phyloP scores from a whole-genome alignment of 2,888 invertebrate genomes.

The Thysanoteuthis rhombus region DNA sequence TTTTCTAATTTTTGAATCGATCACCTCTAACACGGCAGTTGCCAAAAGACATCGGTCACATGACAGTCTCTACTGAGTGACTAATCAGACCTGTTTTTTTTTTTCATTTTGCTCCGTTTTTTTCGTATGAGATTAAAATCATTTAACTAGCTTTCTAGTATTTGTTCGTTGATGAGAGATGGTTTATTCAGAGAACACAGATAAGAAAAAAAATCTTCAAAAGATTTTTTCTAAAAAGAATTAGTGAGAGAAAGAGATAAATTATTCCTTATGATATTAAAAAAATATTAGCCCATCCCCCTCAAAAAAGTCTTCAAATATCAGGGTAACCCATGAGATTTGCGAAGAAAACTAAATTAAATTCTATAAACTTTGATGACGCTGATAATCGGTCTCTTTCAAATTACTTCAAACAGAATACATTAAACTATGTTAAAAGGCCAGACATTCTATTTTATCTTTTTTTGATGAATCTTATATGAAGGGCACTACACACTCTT shows the following conservation, averaged over 20 bases:
- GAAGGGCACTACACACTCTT: background rate
- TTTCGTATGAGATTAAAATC: background rate
- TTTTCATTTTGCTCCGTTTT: background rate
- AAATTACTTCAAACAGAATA: background rate
- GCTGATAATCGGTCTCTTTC: background rate
- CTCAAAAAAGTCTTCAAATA: background rate
- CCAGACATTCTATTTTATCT: background rate
- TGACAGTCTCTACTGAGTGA: too few relatives aligned
- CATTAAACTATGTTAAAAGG: background rate
- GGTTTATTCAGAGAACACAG: background rate
- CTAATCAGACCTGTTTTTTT: too few relatives aligned
- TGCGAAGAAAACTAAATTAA: background rate
- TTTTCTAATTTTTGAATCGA: too few relatives aligned
- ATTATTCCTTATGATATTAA: background rate
- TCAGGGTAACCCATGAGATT: background rate
- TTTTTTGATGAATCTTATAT: background rate
- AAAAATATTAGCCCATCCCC: background rate
- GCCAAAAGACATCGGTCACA: too few relatives aligned
- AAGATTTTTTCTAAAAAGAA: background rate
- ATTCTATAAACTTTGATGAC: background rate
- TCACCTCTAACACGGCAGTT: too few relatives aligned
- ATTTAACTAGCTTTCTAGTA: background rate
- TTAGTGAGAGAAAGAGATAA: background rate
- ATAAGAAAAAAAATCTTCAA: background rate
- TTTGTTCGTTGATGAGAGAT: background rate